Conservation (phyloP, 2,113 vertebrate species). For the Colistium nudipinnis region DNA sequence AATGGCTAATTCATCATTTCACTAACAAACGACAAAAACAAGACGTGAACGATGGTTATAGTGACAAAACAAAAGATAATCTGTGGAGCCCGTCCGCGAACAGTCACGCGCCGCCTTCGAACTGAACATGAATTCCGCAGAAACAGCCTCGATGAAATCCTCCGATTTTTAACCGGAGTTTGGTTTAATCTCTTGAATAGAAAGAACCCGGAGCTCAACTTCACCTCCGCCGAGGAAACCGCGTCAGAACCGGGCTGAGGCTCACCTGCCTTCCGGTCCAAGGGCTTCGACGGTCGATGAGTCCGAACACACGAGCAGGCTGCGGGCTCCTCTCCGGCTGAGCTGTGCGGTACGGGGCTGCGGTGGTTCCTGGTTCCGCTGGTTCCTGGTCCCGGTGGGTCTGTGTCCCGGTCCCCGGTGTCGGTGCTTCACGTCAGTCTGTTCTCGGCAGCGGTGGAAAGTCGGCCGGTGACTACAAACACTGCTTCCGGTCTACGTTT, state of each 20-base stretch:
- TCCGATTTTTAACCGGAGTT: neutral
- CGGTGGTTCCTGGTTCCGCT: too few species aligned
- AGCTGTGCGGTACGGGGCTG: too few species aligned
- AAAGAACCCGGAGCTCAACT: too few species aligned
- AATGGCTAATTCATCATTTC: too few species aligned
- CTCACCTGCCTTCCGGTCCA: constrained; percentile 36
- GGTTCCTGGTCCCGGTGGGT: too few species aligned
- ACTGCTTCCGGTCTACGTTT: constrained; percentile 1
- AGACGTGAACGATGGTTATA: too few species aligned
- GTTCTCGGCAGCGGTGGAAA: constrained; percentile 14
- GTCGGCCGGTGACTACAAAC: accelerated
- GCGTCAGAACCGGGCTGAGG: neutral
- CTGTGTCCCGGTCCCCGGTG: neutral
- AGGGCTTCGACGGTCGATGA: neutral
- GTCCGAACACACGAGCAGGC: neutral
- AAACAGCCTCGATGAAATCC: accelerated
- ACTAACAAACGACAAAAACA: too few species aligned
- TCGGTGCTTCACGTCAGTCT: constrained; percentile 18
- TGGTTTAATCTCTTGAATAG: neutral
- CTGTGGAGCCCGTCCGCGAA: accelerated
- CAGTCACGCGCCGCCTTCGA: accelerated
- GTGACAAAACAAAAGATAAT: too few species aligned
- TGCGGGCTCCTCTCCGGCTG: neutral
- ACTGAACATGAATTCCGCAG: neutral
- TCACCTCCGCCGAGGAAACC: too few species aligned